Conservation (phyloP, 2,888 invertebrate species). For the Drosophila anomelani region DNA sequence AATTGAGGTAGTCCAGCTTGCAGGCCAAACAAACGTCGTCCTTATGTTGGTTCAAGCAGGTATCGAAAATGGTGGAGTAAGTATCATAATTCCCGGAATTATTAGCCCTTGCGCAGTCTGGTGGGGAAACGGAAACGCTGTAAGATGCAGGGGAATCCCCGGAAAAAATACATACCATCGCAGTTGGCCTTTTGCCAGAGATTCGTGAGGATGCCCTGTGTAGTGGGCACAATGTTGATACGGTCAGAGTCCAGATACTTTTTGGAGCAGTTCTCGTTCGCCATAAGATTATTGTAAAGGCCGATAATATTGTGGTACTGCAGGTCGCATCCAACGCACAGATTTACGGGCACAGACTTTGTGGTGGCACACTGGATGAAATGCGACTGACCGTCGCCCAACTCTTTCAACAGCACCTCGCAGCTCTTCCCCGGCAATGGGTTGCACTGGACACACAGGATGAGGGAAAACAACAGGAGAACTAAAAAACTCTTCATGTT, state of each 20-base stretch:
- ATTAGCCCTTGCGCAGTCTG: conserved; percentile 70
- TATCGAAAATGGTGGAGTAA: conserved; percentile 1
- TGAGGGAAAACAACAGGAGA: conserved; percentile 2
- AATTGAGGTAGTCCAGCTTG: conserved; percentile 42
- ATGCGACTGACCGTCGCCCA: conserved; percentile 52
- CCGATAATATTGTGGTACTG: conserved; percentile 11
- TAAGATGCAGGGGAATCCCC: neutral
- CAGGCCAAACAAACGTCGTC: conserved; percentile 50
- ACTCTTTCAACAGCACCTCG: conserved; percentile 10
- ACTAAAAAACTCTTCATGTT: conserved; percentile 13
- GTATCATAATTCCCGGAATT: conserved; percentile 41
- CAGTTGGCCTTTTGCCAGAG: conserved; percentile 78
- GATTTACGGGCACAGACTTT: conserved; percentile 47
- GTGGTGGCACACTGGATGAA: conserved; percentile 70
- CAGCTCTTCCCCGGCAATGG: conserved; percentile 20
- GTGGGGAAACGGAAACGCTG: neutral
- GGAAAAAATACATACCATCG: conserved; percentile 57
- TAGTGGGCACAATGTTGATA: conserved; percentile 71
- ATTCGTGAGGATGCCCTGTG: conserved; percentile 59
- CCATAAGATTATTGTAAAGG: conserved; percentile 36
- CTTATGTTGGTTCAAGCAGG: conserved; percentile 28
- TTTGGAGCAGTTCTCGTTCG: conserved; percentile 57
- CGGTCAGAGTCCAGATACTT: conserved; percentile 75
- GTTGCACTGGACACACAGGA: conserved; percentile 1
- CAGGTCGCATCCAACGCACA: conserved; percentile 57